phyloP scores from a whole-genome alignment of 2,888 invertebrate species.

The Thereva unica region DNA sequence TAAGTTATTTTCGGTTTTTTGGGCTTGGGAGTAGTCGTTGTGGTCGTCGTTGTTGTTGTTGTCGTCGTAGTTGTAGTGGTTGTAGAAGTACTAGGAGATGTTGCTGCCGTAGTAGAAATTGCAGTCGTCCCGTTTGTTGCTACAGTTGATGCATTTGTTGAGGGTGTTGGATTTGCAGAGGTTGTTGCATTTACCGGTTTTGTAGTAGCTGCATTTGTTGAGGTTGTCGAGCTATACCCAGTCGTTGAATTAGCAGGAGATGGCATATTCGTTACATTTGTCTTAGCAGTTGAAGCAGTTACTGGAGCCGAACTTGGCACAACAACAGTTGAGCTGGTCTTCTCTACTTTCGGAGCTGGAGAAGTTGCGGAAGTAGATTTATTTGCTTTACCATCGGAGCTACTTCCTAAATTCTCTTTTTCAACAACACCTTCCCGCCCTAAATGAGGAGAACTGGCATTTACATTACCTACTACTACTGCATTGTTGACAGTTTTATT shows the following conservation, averaged over 20 bases:
- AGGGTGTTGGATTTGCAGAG: too few relatives aligned
- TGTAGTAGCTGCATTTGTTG: neutral
- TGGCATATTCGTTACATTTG: too few relatives aligned
- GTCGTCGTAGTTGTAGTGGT: conserved; percentile 47
- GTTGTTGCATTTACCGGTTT: too few relatives aligned
- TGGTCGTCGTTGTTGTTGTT: conserved; percentile 49
- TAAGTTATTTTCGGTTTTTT: conserved; percentile 62
- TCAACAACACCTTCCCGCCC: conserved; percentile 14
- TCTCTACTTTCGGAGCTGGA: too few relatives aligned
- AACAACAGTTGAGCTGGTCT: too few relatives aligned
- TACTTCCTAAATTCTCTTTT: neutral
- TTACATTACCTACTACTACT: neutral
- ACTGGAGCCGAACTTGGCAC: too few relatives aligned
- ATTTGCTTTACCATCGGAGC: neutral
- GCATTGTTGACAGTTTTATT: neutral
- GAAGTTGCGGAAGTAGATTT: neutral
- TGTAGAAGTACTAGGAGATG: conserved; percentile 42
- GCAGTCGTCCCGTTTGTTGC: neutral
- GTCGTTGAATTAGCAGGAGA: neutral
- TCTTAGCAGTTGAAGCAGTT: neutral
- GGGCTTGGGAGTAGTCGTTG: conserved; percentile 54
- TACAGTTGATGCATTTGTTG: too few relatives aligned
- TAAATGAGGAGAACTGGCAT: neutral
- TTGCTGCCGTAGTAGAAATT: neutral
- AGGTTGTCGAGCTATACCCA: neutral